Evolutionary conservation across 2,888 invertebrate species (phyloP).

Genomic region (Hartigia nigra): DNA sequence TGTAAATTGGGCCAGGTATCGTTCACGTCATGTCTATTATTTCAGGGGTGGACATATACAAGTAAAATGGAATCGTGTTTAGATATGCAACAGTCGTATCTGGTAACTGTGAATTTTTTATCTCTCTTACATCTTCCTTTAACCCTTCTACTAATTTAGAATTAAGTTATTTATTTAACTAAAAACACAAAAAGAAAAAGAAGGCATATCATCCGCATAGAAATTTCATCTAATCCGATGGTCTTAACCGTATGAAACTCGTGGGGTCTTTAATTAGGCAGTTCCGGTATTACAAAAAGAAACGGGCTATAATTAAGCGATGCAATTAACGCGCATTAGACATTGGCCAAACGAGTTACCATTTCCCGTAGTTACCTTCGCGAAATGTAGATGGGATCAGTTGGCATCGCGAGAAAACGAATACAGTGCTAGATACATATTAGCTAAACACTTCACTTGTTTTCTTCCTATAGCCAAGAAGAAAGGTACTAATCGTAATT

Average conservation of each 20-base stretch:
- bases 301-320: conserved; percentile 20
- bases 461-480: neutral
- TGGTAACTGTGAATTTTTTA: neutral
- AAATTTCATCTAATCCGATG: neutral
- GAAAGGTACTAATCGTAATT: neutral
- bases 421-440: neutral
- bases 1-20: conserved; percentile 35
- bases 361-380: neutral
- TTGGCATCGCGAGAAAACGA: neutral
- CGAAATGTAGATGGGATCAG: neutral
- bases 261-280: conserved; percentile 20
- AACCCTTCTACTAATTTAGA: neutral
- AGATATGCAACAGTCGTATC: neutral
- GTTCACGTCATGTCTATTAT: neutral
- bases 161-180: neutral
- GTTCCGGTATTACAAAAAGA: conserved; percentile 22
- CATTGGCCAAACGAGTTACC: conserved; percentile 16
- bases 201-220: neutral
- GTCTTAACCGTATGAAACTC: conserved; percentile 13
- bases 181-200: neutral
- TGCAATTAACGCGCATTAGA: conserved; percentile 22
- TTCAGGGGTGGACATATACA: neutral
- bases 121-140: neutral
- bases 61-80: neutral
- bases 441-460: neutral